phyloP scores from a whole-genome alignment of 2,888 invertebrate species.

The Synanthedon vespiformis region DNA sequence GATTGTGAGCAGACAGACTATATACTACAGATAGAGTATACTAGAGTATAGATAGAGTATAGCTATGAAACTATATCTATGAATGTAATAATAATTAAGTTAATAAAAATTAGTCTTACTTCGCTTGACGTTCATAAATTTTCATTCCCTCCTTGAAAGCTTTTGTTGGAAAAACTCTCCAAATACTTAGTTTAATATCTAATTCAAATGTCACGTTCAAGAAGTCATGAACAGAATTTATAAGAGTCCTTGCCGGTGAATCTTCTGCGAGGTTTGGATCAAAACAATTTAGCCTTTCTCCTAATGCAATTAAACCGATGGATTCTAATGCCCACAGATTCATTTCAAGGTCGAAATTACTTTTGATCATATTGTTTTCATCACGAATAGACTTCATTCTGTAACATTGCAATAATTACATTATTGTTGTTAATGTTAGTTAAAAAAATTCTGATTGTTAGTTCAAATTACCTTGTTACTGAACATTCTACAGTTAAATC shows the following conservation, averaged over 20 bases:
- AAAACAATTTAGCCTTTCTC: constrained; percentile 14
- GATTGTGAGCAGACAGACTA: too few relatives aligned
- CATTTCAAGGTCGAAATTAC: constrained; percentile 9
- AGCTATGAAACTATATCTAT: too few relatives aligned
- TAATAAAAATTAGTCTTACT: not conserved
- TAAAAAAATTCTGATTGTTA: too few relatives aligned
- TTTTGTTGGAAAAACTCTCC: constrained; percentile 28
- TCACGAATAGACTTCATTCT: constrained; percentile 12
- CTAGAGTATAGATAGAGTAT: too few relatives aligned
- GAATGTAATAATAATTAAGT: not conserved
- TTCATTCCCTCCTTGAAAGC: constrained; percentile 6
- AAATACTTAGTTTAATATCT: constrained; percentile 55
- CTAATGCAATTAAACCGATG: constrained; percentile 13
- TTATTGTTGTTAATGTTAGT: not conserved
- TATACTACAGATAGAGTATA: too few relatives aligned
- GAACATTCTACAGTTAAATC: not conserved
- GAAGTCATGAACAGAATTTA: constrained; percentile 3
- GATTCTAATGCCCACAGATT: constrained; percentile 18
- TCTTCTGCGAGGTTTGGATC: constrained; percentile 10
- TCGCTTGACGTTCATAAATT: constrained; percentile 5
- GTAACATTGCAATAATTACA: not conserved
- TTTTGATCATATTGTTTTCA: constrained; percentile 10
- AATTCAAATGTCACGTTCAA: constrained; percentile 2
- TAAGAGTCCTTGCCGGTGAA: constrained; percentile 7
- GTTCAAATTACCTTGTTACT: not conserved